phyloP scores from a whole-genome alignment of 2,113 vertebrate species.

The Podocnemis expansa region DNA sequence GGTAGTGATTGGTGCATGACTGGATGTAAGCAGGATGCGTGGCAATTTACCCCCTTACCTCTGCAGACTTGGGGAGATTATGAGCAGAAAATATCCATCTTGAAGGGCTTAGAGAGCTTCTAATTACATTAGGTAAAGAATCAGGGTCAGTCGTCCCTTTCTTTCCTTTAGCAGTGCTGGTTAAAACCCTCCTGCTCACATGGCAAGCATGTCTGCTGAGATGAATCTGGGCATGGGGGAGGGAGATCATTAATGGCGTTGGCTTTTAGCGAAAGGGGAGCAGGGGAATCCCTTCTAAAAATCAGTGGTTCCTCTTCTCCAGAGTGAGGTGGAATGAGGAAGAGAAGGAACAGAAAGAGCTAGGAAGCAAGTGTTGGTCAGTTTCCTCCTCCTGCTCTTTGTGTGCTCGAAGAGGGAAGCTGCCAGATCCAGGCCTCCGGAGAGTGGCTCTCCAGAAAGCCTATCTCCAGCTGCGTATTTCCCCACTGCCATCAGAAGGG shows the following conservation, averaged over 20 bases:
- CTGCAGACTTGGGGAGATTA: conserved; percentile 13
- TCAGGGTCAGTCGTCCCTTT: conserved; percentile 34
- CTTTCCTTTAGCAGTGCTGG: background rate
- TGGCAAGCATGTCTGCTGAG: background rate
- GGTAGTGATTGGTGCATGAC: accelerated
- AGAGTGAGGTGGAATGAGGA: background rate
- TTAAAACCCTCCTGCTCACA: background rate
- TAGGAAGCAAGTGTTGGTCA: background rate
- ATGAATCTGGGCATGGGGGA: background rate
- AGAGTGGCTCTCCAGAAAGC: background rate
- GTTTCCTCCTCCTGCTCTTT: accelerated
- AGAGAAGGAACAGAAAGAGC: background rate
- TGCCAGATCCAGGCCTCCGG: background rate
- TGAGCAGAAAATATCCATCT: conserved; percentile 48
- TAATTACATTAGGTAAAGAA: conserved; percentile 44
- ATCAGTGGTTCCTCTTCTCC: background rate
- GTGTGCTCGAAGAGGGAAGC: accelerated
- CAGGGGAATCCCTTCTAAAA: background rate
- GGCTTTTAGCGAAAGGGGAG: background rate
- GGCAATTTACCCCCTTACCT: background rate
- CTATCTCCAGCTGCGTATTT: accelerated
- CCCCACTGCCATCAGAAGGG: background rate
- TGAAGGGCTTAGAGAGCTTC: conserved; percentile 47
- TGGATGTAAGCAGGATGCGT: accelerated
- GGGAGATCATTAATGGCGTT: background rate